Evolutionary conservation across 2,888 invertebrate species (phyloP), one percentile per base, ranked within the genome.

Genomic region (Notocelia uddmanniana): DNA sequence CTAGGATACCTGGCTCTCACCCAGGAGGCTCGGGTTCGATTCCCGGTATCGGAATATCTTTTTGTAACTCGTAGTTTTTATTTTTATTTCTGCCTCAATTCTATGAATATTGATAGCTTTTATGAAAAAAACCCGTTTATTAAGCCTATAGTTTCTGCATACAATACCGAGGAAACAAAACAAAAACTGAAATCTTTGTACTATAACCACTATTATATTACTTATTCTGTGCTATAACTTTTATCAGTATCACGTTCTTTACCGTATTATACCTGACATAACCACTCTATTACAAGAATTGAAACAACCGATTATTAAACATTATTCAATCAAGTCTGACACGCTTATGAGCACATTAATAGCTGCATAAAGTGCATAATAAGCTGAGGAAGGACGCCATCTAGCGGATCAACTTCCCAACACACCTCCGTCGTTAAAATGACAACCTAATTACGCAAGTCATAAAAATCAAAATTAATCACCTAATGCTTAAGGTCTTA

Each of bases 21-120:
- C 72, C 72, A 72, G 72, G 72, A 72, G 90, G 90, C 89, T 87
- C 91, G 89, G 91, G 90, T 92, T 89, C 89, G 88, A 91, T 90
- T 91, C 89, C 89, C 89, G 89, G 90, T 90, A 89, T 83, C 87
- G 89, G 89, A 90, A 89, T 37, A 48, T 31, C 37, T 68, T 72
- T 72, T 72, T 67, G 59, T n/a, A 45, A 6, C 0, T 41, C 3
- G 1, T 3, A 41, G 0, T 15, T 6, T 13, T 13, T 41, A 41
- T 6, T 41, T 41, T 1, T 1, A 41, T 15, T 15, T 13, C 6
- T 41, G 5, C 3, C 3, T 41, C 1, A 41, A 41, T 41, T 41
- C 1, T 41, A 41, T 41, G 41, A 37, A 11, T 3, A 3, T 13
- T 37, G 13, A 13, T 3, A 41, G 41, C 3, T 41, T 41, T 8